A percentile compares a stretch with the other conserved stretches of the same genome.
phyloP scores from a whole-genome alignment of 2,797 vertebrate species.

The Synaphobranchus kaupii region DNA sequence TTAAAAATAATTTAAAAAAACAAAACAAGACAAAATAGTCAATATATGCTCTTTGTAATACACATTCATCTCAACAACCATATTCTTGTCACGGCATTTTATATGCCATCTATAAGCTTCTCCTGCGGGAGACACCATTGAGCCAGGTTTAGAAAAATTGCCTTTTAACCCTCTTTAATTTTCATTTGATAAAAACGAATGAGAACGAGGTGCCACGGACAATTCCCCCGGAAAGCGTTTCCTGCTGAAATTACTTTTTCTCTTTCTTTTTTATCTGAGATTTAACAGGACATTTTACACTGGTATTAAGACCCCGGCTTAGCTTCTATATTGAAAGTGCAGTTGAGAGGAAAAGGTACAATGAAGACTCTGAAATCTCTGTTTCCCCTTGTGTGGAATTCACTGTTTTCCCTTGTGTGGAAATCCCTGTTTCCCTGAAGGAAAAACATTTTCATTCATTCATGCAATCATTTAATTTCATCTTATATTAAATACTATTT shows the following conservation, averaged over 20 bases:
- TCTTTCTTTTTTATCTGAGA: constrained; percentile 27
- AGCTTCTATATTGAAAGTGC: neutral
- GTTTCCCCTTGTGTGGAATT: neutral
- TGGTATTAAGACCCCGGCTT: constrained; percentile 36
- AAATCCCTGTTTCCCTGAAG: too few relatives aligned
- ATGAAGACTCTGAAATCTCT: neutral
- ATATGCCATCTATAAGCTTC: neutral
- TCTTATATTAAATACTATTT: too few relatives aligned
- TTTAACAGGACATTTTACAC: constrained; percentile 36
- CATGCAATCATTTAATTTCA: too few relatives aligned
- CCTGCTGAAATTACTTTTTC: constrained; percentile 34
- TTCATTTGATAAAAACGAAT: constrained; percentile 38
- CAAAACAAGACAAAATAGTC: neutral
- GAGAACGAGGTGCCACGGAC: constrained; percentile 29
- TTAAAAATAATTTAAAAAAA: neutral
- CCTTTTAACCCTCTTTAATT: constrained; percentile 37
- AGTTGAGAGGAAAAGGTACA: neutral
- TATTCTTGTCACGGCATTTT: neutral
- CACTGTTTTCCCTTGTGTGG: too few relatives aligned
- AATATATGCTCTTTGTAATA: neutral
- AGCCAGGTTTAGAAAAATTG: constrained; percentile 44
- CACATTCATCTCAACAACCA: neutral
- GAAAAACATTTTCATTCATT: too few relatives aligned
- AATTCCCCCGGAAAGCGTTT: constrained; percentile 22
- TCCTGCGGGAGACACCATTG: constrained; percentile 25